These are phyloP conservation scores for Semnornis frantzii DNA, from an alignment of 2,113 vertebrate species.

Conservation along the genomic window DNA sequence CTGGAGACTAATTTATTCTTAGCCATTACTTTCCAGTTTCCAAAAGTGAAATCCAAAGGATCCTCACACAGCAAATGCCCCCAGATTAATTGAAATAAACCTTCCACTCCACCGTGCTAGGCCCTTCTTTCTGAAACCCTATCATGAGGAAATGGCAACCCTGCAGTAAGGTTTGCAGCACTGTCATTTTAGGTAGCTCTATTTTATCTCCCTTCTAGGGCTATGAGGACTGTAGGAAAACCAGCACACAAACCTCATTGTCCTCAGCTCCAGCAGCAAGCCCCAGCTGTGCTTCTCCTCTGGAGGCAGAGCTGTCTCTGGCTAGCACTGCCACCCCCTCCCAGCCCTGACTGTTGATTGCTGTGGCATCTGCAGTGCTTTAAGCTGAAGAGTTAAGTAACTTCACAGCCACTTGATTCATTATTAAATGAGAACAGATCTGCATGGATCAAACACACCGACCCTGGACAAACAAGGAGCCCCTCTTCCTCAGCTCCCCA, in stretches of 20 bases:
- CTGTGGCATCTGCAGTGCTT: neutral
- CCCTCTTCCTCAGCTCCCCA: neutral
- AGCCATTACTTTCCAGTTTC: neutral
- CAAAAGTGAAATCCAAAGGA: neutral
- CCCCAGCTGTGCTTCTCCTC: neutral
- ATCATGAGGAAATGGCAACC: fast-evolving
- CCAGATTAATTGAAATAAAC: neutral
- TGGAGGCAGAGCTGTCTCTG: neutral
- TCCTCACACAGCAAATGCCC: neutral
- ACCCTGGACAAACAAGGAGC: neutral
- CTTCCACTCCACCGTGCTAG: neutral
- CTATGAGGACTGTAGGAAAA: neutral
- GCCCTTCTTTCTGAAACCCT: neutral
- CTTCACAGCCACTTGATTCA: neutral
- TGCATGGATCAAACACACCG: neutral
- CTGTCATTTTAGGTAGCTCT: fast-evolving
- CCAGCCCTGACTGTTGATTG: neutral
- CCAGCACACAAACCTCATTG: neutral
- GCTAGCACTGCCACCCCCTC: constrained; percentile 2
- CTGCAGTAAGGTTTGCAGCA: neutral
- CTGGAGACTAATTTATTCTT: neutral
- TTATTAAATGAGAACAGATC: neutral
- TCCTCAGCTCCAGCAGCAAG: neutral
- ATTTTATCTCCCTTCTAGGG: neutral
- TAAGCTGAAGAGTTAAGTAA: neutral